Base-by-base conservation (phyloP, 1,140 invertebrate genomes). In the Helicoverpa armigera region DNA sequence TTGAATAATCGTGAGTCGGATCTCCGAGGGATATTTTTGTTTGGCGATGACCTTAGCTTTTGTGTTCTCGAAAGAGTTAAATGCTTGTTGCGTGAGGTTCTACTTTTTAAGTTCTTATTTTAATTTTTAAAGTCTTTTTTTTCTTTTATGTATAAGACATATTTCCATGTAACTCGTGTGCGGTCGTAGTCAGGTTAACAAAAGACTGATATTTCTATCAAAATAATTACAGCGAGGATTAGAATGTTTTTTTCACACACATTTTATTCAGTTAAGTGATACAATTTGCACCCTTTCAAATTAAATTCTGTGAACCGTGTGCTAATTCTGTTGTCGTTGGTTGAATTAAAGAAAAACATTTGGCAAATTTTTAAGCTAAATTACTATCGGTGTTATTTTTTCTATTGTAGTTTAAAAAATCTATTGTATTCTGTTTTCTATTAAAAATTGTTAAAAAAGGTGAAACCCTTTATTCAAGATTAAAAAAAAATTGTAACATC, bases 1-100 rank as follows among this genome's bases (percentile, higher is more conserved):
- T 88, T 88, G 82, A 88, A 87, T 83, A 85, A 84, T 83, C 50
- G 63, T 63, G 82, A 85, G 63, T 74, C 31, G 70, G 73, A 73
- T 50, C 79, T 83, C 48, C 29, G 48, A 83, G 60, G 69, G 61
- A 50, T 82, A 69, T 79, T 87, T 85, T 74, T 76, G 70, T 82
- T 82, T 82, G 79, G 51, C 74, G 79, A 81, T 86, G 85, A 82
- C 73, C 81, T 82, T 67, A 65, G 75, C 80, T 69, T 77, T 85
- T 87, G 80, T 83, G 65, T 72, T 61, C 48, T 61, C 23, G 43
- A 54, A 5, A 56, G 48, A 31, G 18, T 43, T 51, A 16, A 56
- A 60, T 54, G 29, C 54, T 77, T 69, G 51, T 29, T 53, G 69
- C 53, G 29, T 54, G 69, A 65, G 51, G n/a, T 14, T 18, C 1